These are phyloP conservation scores for Corvus hawaiiensis DNA, from an alignment of 2,113 vertebrate species.

Conservation along the genomic window DNA sequence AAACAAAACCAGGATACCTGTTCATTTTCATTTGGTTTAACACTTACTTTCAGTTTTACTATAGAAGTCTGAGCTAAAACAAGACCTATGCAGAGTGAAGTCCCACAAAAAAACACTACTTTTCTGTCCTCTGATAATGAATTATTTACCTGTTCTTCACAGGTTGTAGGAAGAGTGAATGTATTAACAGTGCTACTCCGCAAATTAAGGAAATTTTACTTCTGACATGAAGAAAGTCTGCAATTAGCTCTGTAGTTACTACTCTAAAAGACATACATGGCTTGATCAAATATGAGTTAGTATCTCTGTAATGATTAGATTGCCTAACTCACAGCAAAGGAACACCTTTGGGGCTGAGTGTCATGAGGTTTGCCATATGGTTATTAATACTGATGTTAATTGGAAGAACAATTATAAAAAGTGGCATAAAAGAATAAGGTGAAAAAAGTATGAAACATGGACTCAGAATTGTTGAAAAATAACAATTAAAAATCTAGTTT, in stretches of 20 bases:
- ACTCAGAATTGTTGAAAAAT: not conserved
- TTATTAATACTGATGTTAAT: not conserved
- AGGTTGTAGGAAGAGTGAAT: not conserved
- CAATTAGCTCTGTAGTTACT: not conserved
- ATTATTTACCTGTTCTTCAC: not conserved
- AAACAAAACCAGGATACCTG: not conserved
- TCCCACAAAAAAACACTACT: not conserved
- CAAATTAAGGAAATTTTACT: not conserved
- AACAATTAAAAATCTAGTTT: not conserved
- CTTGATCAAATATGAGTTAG: not conserved
- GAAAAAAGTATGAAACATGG: not conserved
- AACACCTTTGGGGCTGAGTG: not conserved
- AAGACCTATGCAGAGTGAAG: not conserved
- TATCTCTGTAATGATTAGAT: not conserved
- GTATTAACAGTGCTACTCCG: not conserved
- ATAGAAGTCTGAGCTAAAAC: not conserved
- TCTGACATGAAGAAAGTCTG: not conserved
- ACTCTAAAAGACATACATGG: not conserved
- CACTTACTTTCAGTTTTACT: not conserved
- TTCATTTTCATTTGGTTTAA: not conserved
- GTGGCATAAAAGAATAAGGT: not conserved
- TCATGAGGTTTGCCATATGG: not conserved
- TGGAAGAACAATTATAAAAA: not conserved
- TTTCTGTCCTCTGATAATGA: not conserved
- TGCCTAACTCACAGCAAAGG: not conserved